Conservation (phyloP, 35 echinoderm and acorn worm genomes). For the Strongylocentrotus purpuratus region DNA sequence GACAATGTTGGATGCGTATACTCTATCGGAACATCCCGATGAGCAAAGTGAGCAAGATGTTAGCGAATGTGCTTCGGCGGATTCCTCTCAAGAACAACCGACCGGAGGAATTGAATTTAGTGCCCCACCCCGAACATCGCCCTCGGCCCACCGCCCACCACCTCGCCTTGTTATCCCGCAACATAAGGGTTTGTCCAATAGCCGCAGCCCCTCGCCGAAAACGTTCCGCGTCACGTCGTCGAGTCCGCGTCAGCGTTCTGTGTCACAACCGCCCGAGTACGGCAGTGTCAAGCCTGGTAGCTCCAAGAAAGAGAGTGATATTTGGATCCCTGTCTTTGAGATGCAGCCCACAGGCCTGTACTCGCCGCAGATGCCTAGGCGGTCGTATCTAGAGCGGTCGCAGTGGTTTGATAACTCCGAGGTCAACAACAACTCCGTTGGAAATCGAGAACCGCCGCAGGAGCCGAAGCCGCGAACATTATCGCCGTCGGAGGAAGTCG, state of each 20-base stretch:
- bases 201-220: slow-evolving; percentile 27
- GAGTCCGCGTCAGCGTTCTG: slow-evolving; percentile 28
- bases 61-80: background rate
- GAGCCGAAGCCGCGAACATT: background rate
- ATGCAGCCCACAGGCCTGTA: slow-evolving; percentile 39
- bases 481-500: slow-evolving; percentile 18
- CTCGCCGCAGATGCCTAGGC: slow-evolving; percentile 45
- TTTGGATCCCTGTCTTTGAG: slow-evolving; percentile 44
- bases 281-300: background rate
- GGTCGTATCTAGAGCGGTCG: slow-evolving; percentile 41
- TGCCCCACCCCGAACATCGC: background rate
- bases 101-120: background rate
- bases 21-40: background rate
- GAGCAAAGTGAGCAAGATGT: background rate
- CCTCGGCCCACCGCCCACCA: background rate
- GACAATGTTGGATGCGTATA: slow-evolving; percentile 26
- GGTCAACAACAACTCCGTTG: slow-evolving; percentile 30
- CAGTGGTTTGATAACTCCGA: slow-evolving; percentile 39
- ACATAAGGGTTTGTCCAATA: slow-evolving; percentile 1
- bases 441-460: background rate
- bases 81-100: background rate
- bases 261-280: slow-evolving; percentile 41
- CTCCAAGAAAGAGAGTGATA: slow-evolving; percentile 37
- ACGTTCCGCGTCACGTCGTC: slow-evolving; percentile 44
- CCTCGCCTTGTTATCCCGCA: slow-evolving; percentile 44